Evolutionary conservation across 2,113 vertebrate species (phyloP).

Genomic region (Candoia aspera): DNA sequence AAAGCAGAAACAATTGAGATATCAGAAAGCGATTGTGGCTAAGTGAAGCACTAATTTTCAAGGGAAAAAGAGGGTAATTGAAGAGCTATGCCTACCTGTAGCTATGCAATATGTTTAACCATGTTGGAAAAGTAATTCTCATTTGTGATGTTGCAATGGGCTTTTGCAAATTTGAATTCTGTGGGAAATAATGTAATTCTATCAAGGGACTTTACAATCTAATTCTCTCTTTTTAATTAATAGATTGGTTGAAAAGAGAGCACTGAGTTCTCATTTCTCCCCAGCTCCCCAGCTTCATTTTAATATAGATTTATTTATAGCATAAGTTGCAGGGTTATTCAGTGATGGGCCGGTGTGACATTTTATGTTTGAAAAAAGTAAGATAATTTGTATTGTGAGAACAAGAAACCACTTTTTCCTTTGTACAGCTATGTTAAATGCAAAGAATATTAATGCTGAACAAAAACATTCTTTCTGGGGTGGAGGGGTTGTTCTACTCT

Average conservation of each 20-base stretch:
- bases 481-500: not conserved
- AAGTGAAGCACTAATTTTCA: conserved; percentile 31
- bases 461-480: not conserved
- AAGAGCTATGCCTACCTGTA: not conserved
- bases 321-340: not conserved
- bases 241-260: conserved; percentile 3
- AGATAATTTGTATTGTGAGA: not conserved
- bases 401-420: not conserved
- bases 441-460: not conserved
- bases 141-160: conserved; percentile 27
- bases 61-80: conserved; percentile 41
- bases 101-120: conserved; percentile 18
- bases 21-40: conserved; percentile 20
- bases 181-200: conserved; percentile 47
- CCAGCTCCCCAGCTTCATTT: conserved; percentile 8
- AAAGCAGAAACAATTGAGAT: conserved; percentile 13
- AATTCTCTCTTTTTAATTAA: conserved; percentile 50
- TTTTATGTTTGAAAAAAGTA: not conserved
- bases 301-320: not conserved
- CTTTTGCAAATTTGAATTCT: conserved; percentile 55
- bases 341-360: not conserved
- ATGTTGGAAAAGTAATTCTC: conserved; percentile 47
- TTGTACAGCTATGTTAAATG: not conserved
- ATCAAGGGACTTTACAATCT: conserved; percentile 56
- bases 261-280: conserved; percentile 10